Percentiles rank a stretch among this genome's conserved stretches.
Conservation (phyloP, 2,113 vertebrate species). For the Zosterops japonicus region DNA sequence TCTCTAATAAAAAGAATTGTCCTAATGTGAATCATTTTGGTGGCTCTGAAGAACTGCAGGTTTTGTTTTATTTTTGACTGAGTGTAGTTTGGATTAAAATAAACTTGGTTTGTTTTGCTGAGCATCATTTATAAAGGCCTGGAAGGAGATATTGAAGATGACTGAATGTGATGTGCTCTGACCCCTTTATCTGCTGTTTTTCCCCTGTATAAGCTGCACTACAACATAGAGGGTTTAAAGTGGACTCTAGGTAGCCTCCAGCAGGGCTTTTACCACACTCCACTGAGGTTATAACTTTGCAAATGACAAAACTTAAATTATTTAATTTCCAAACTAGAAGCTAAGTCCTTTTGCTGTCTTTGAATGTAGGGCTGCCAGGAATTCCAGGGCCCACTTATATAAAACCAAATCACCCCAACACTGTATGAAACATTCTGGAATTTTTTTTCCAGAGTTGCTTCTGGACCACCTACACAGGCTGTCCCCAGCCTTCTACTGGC, state of each 20-base stretch:
- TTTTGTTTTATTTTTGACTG: not conserved
- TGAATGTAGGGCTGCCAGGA: not conserved
- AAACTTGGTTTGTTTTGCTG: not conserved
- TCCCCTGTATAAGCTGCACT: not conserved
- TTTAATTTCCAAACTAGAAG: not conserved
- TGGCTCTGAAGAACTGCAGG: not conserved
- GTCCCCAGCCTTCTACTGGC: not conserved
- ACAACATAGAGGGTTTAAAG: rapidly evolving
- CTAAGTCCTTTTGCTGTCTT: not conserved
- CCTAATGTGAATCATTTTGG: rapidly evolving
- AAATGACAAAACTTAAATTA: not conserved
- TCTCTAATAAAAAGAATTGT: not conserved
- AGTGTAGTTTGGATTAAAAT: not conserved
- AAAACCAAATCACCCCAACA: not conserved
- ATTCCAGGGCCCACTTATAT: not conserved
- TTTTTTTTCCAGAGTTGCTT: not conserved
- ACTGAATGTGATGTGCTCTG: not conserved
- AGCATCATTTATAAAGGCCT: not conserved
- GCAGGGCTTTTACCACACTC: not conserved
- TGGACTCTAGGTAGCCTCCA: not conserved
- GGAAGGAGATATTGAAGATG: not conserved
- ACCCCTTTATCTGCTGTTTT: not conserved
- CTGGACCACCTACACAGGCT: not conserved
- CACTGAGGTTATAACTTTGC: not conserved
- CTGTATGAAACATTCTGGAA: not conserved